These are phyloP conservation scores for Drosophila kurseongensis DNA, from an alignment of 1,140 invertebrate genomes.

Conservation along the genomic window DNA sequence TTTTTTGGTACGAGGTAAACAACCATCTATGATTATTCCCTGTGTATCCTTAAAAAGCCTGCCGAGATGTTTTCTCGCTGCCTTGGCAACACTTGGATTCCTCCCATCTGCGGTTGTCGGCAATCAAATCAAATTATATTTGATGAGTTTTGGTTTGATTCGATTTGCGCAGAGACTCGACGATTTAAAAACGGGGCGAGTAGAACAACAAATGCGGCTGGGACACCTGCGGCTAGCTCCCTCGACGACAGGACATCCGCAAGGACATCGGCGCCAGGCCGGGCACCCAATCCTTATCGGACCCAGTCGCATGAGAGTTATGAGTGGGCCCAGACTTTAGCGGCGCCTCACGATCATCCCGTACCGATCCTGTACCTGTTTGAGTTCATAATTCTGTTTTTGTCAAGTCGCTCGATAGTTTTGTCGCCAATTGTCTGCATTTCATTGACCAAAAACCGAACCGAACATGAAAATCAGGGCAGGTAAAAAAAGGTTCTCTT, in stretches of 20 bases:
- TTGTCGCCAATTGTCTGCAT: slow-evolving; percentile 72
- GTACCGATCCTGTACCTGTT: slow-evolving; percentile 15
- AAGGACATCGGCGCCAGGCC: slow-evolving; percentile 47
- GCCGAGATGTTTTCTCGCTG: slow-evolving; percentile 9
- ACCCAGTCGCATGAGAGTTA: slow-evolving; percentile 48
- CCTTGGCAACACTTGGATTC: slow-evolving; percentile 17
- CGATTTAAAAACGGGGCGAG: not conserved
- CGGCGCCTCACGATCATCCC: slow-evolving; percentile 63
- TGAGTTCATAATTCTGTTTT: slow-evolving; percentile 55
- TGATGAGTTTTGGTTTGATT: slow-evolving; percentile 62
- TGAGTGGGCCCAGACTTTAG: slow-evolving; percentile 41
- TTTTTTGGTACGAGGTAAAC: no score
- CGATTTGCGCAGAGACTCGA: slow-evolving; percentile 39
- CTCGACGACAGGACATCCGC: slow-evolving; percentile 55
- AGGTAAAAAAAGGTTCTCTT: slow-evolving; percentile 57
- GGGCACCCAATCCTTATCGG: slow-evolving; percentile 47
- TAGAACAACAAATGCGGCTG: slow-evolving; percentile 13
- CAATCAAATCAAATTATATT: slow-evolving; percentile 54
- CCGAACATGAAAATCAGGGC: slow-evolving; percentile 40
- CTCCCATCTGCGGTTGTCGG: slow-evolving; percentile 27
- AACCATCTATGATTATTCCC: not conserved
- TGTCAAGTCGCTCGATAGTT: slow-evolving; percentile 41
- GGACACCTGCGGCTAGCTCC: slow-evolving; percentile 30
- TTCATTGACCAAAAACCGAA: slow-evolving; percentile 45
- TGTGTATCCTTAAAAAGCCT: slow-evolving; percentile 8